Percentiles rank a stretch among this genome's conserved stretches.
These are phyloP conservation scores for Thunnus thynnus DNA, from an alignment of 2,113 vertebrate species.

Conservation along the genomic window DNA sequence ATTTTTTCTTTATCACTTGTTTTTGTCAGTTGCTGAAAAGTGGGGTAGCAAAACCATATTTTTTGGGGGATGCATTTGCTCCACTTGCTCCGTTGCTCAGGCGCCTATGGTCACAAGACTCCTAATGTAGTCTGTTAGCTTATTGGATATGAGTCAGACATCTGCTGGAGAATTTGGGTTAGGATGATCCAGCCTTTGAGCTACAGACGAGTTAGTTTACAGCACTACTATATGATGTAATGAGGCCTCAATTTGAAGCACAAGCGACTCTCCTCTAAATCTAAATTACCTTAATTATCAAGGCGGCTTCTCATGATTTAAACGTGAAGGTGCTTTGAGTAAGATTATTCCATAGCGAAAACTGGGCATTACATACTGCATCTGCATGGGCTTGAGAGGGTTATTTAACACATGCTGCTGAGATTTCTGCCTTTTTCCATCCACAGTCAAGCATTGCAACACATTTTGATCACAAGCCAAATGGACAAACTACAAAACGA, in stretches of 20 bases:
- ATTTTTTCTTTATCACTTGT: too few relatives aligned
- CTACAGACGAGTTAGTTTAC: conserved; percentile 13
- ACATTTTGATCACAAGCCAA: conserved; percentile 11
- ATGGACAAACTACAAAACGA: not conserved
- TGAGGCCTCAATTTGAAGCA: conserved; percentile 1
- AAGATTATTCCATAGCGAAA: not conserved
- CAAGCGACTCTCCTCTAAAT: not conserved
- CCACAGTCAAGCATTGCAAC: not conserved
- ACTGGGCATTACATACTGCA: not conserved
- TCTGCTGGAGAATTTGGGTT: conserved; percentile 23
- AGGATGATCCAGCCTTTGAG: conserved; percentile 30
- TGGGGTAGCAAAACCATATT: too few relatives aligned
- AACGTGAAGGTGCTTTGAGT: not conserved
- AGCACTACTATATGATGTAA: conserved; percentile 33
- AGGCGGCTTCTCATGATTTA: not conserved
- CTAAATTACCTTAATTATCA: not conserved
- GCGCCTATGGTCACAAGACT: not conserved
- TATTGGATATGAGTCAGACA: conserved; percentile 20
- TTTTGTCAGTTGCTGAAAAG: too few relatives aligned
- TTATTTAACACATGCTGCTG: conserved; percentile 6
- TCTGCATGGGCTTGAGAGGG: not conserved
- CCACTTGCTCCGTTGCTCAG: too few relatives aligned
- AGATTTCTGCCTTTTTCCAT: not conserved
- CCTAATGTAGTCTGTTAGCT: conserved; percentile 32
- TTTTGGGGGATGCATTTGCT: too few relatives aligned